Percentiles rank a stretch among this genome's conserved stretches.
Evolutionary conservation across 2,888 invertebrate species (phyloP).

Genomic region (Pammene aurita): DNA sequence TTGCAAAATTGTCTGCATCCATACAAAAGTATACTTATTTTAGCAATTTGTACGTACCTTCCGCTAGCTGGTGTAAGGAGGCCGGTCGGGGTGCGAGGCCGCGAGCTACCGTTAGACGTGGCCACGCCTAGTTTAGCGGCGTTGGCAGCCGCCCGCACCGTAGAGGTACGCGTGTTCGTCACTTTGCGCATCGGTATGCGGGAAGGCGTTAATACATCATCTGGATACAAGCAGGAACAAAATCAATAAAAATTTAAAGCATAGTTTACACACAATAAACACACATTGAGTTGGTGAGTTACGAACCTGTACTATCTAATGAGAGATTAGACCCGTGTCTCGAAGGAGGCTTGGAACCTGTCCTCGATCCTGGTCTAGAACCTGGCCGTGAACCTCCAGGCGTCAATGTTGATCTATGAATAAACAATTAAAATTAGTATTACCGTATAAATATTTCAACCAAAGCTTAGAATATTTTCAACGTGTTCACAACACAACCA

Average conservation of each 20-base stretch:
- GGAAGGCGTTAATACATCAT: constrained; percentile 89
- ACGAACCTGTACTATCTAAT: constrained; percentile 92
- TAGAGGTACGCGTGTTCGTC: constrained; percentile 82
- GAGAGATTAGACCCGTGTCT: constrained; percentile 96
- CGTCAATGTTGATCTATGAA: constrained; percentile 86
- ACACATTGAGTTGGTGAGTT: constrained; percentile 4
- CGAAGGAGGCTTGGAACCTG: constrained; percentile 96
- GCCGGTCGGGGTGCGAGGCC: constrained; percentile 90
- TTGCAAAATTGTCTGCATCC: constrained; percentile 21
- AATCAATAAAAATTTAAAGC: neutral
- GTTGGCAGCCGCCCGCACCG: constrained; percentile 83
- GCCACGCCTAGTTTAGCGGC: constrained; percentile 83
- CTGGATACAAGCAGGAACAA: constrained; percentile 61
- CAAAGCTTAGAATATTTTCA: neutral
- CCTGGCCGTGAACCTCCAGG: constrained; percentile 93
- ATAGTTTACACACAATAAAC: neutral
- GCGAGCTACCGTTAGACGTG: constrained; percentile 85
- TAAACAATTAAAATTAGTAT: neutral
- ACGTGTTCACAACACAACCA: too few relatives aligned
- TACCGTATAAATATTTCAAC: neutral
- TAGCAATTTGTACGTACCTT: constrained; percentile 81
- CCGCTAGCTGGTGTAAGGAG: constrained; percentile 89
- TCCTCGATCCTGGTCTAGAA: constrained; percentile 92
- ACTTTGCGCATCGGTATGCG: constrained; percentile 91
- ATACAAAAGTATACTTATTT: neutral